Conservation (phyloP, 2,888 invertebrate genomes). For the Rhimphoctona megacephalus region DNA sequence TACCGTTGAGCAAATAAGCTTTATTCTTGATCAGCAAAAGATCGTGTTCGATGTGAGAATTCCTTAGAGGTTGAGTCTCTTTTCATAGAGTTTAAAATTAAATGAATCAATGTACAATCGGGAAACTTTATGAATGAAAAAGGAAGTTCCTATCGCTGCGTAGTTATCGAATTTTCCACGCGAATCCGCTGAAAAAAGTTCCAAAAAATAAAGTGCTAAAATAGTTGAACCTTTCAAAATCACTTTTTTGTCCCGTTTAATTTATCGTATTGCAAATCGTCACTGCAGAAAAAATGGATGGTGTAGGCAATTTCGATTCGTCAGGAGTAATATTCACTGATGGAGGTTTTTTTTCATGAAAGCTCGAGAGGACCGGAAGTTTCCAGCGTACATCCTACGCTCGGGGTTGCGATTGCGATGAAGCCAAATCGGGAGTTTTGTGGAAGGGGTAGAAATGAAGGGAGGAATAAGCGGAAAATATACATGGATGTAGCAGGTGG, state of each 20-base stretch:
- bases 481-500: constrained; percentile 25
- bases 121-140: background rate
- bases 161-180: background rate
- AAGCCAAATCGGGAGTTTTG: constrained; percentile 57
- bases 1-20: background rate
- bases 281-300: constrained; percentile 23
- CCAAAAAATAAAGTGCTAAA: background rate
- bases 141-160: background rate
- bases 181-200: background rate
- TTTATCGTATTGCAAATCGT: constrained; percentile 1
- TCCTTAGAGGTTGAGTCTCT: background rate
- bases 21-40: background rate
- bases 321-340: constrained; percentile 31
- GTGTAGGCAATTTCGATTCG: constrained; percentile 28
- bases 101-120: background rate
- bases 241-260: constrained; percentile 5
- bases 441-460: background rate
- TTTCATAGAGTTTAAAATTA: background rate
- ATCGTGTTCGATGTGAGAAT: background rate
- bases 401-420: constrained; percentile 40
- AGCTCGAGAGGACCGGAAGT: constrained; percentile 44
- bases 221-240: background rate
- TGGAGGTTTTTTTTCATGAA: constrained; percentile 24
- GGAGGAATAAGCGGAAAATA: constrained; percentile 33
- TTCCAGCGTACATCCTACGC: constrained; percentile 10